Evolutionary conservation across 2,888 invertebrate species (phyloP).

Genomic region (Chymomyza caudatula): DNA sequence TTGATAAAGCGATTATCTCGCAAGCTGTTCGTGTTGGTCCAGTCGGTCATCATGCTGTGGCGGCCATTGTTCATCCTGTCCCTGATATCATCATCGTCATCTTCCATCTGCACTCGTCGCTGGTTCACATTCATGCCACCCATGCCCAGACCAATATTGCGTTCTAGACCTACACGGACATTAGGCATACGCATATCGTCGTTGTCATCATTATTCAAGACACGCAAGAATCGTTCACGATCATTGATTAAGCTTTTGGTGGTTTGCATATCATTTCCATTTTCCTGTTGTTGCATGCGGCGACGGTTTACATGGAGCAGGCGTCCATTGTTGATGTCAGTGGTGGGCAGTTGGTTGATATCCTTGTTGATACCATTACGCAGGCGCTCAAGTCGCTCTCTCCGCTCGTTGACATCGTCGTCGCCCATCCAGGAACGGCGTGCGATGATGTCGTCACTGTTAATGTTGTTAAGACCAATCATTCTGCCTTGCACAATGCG

Average conservation of each 20-base stretch:
- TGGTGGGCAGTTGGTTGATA: slow-evolving; percentile 35
- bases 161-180: background rate
- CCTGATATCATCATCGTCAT: background rate
- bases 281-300: slow-evolving; percentile 28
- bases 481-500: background rate
- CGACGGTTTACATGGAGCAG: slow-evolving; percentile 50
- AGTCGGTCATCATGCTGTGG: background rate
- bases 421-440: slow-evolving; percentile 6
- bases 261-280: background rate
- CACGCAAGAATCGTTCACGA: background rate
- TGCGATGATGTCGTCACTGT: background rate
- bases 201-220: slow-evolving; percentile 20
- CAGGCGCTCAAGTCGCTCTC: background rate
- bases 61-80: background rate
- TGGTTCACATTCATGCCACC: background rate
- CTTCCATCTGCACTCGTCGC: background rate
- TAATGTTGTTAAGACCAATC: background rate
- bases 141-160: background rate
- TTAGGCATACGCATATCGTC: background rate
- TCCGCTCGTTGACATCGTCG: slow-evolving; percentile 1
- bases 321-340: slow-evolving; percentile 39
- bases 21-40: background rate
- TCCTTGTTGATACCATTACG: slow-evolving; percentile 19
- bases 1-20: background rate
- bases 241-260: background rate